These are phyloP conservation scores for Valencia hispanica DNA, from an alignment of 2,797 vertebrate genomes.

Conservation along the genomic window DNA sequence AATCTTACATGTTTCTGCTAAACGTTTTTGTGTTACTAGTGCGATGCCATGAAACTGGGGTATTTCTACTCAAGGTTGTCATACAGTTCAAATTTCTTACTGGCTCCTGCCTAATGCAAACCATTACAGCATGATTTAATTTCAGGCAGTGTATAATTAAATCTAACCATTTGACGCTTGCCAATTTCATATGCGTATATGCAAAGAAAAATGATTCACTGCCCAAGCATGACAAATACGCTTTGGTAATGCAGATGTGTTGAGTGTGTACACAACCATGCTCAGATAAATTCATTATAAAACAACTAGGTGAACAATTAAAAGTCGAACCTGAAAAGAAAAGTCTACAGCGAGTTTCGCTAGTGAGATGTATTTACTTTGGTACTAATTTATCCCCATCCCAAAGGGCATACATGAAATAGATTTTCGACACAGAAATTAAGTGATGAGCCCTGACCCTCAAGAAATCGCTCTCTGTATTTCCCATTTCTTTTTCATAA, in stretches of 20 bases:
- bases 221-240: background rate
- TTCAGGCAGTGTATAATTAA: background rate
- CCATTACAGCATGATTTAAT: background rate
- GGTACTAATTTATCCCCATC: conserved; percentile 52
- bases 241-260: conserved; percentile 18
- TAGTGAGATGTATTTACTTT: conserved; percentile 57
- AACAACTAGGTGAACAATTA: conserved; percentile 48
- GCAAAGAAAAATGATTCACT: background rate
- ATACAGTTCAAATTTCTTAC: background rate
- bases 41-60: no score
- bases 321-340: conserved; percentile 47
- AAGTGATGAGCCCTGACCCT: conserved; percentile 56
- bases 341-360: conserved; percentile 34
- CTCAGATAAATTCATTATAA: conserved; percentile 41
- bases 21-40: background rate
- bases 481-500: conserved; percentile 12
- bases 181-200: background rate
- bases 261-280: conserved; percentile 14
- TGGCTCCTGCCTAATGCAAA: background rate
- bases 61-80: background rate
- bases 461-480: conserved; percentile 43
- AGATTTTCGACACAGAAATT: conserved; percentile 59
- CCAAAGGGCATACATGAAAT: conserved; percentile 59
- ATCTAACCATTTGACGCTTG: background rate
- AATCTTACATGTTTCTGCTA: background rate